A percentile compares a stretch with the other conserved stretches of the same genome.
phyloP scores from a whole-genome alignment of 2,888 invertebrate species.

The Melikaiella ostensackeni region DNA sequence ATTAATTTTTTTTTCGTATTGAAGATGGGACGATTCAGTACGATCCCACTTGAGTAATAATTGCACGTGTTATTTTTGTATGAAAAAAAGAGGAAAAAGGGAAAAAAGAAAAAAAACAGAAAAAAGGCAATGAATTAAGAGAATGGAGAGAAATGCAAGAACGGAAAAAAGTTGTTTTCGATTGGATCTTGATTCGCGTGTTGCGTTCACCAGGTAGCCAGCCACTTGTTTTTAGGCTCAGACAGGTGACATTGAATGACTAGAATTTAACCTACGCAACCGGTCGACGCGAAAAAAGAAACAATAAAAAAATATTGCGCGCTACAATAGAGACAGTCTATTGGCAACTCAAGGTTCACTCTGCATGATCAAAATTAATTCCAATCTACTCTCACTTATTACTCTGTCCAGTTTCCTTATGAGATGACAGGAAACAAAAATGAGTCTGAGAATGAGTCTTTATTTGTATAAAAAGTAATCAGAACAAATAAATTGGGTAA shows the following conservation, averaged over 20 bases:
- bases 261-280: constrained; percentile 41
- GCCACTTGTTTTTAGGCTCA: constrained; percentile 41
- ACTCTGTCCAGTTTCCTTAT: too few relatives aligned
- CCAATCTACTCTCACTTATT: neutral
- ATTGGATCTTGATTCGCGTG: constrained; percentile 40
- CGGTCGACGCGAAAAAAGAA: constrained; percentile 25
- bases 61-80: constrained; percentile 23
- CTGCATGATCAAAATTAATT: neutral
- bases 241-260: constrained; percentile 50
- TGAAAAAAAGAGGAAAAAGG: neutral
- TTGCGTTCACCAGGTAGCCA: constrained; percentile 29
- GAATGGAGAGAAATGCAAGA: constrained; percentile 11
- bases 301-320: constrained; percentile 2
- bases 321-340: constrained; percentile 18
- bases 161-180: constrained; percentile 34
- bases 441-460: too few relatives aligned
- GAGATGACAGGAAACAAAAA: too few relatives aligned
- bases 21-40: constrained; percentile 23
- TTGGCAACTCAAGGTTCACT: constrained; percentile 23
- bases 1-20: constrained; percentile 28
- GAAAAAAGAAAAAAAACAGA: neutral
- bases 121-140: too few relatives aligned
- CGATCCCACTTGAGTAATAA: constrained; percentile 23
- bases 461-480: too few relatives aligned
- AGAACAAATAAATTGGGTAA: too few relatives aligned